A percentile compares a stretch with the other conserved stretches of the same genome.
These are phyloP conservation scores for Tenebrio molitor DNA, from an alignment of 1,140 invertebrate species.

Conservation along the genomic window DNA sequence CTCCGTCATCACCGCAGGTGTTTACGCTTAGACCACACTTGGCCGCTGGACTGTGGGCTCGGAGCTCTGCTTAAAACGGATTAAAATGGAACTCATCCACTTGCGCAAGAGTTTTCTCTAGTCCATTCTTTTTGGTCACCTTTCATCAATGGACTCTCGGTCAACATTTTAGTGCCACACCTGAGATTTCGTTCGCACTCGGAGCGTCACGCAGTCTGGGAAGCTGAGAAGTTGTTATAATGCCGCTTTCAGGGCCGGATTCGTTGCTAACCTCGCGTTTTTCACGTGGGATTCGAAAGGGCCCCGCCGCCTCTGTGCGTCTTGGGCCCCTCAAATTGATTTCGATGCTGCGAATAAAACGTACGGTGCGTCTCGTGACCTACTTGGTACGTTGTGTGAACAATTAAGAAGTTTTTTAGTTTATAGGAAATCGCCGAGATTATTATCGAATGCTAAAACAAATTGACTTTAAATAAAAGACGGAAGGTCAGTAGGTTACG, in stretches of 20 bases:
- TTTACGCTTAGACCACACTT: neutral
- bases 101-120: neutral
- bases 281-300: too few relatives aligned
- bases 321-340: too few relatives aligned
- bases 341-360: too few relatives aligned
- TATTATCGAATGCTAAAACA: conserved; percentile 24
- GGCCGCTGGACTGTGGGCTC: neutral
- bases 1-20: neutral
- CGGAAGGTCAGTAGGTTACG: conserved; percentile 41
- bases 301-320: too few relatives aligned
- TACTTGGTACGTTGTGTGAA: neutral
- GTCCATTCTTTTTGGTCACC: conserved; percentile 26
- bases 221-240: neutral
- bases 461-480: conserved; percentile 38
- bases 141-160: conserved; percentile 31
- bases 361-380: neutral
- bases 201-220: conserved; percentile 28
- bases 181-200: conserved; percentile 24
- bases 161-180: conserved; percentile 23
- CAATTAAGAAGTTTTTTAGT: conserved; percentile 8
- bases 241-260: neutral
- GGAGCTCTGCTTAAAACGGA: neutral
- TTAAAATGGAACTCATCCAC: conserved; percentile 10
- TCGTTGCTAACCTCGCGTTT: neutral
- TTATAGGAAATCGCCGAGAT: neutral